These are phyloP conservation scores for Trichomycterus rosablanca DNA, from an alignment of 2,113 vertebrate genomes.

Conservation along the genomic window DNA sequence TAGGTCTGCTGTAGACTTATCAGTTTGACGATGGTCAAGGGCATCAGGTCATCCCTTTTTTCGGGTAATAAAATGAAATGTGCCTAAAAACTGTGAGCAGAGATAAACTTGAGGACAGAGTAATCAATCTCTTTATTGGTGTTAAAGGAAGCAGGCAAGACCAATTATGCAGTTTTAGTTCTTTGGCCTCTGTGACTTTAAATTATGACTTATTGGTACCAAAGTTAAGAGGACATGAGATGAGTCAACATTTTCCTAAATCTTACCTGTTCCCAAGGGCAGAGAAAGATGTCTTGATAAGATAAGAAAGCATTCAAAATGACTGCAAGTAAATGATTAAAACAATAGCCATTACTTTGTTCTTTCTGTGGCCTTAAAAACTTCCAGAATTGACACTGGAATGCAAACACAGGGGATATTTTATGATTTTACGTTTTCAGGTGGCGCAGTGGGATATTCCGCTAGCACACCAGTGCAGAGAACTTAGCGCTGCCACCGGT, in stretches of 20 bases:
- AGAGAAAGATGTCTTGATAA: constrained; percentile 34
- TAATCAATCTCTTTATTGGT: background rate
- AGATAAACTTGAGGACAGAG: constrained; percentile 18
- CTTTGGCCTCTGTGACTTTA: constrained; percentile 2
- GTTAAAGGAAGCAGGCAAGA: too few species aligned
- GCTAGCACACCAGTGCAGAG: too few species aligned
- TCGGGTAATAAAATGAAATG: constrained; percentile 23
- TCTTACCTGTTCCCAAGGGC: background rate
- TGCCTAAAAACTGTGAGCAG: constrained; percentile 1
- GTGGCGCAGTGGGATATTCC: too few species aligned
- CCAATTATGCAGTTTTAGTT: constrained; percentile 1
- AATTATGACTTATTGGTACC: background rate
- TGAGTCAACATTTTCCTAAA: constrained; percentile 16
- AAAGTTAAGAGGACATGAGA: constrained; percentile 3
- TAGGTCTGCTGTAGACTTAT: constrained; percentile 2
- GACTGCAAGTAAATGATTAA: constrained; percentile 28
- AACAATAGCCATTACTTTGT: background rate
- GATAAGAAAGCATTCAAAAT: constrained; percentile 29
- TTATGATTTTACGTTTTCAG: constrained; percentile 3
- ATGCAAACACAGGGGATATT: background rate
- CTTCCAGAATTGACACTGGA: background rate
- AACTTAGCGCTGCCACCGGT: too few species aligned
- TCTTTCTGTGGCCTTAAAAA: background rate
- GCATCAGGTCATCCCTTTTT: constrained; percentile 22
- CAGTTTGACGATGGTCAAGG: background rate